These are phyloP conservation scores for Ptilonorhynchus violaceus DNA, from an alignment of 2,113 vertebrate genomes.

Conservation along the genomic window DNA sequence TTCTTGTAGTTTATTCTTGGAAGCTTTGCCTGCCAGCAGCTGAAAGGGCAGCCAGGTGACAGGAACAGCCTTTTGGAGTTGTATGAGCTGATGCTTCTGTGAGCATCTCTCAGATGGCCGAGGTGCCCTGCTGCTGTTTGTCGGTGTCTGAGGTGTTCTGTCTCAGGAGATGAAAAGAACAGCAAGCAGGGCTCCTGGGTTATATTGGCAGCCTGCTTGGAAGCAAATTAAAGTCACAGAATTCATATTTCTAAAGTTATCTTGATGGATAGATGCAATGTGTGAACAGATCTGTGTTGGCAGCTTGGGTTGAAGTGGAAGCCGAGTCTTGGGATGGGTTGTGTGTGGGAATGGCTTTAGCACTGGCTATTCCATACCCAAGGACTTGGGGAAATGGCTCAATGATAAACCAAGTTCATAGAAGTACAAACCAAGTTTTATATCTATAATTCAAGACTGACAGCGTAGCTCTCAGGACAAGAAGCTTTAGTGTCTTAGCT, in stretches of 20 bases:
- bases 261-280: background rate
- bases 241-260: background rate
- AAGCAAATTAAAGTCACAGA: background rate
- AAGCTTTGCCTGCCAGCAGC: background rate
- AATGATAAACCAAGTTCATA: background rate
- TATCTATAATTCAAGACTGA: background rate
- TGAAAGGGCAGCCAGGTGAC: background rate
- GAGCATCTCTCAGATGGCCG: fast-evolving
- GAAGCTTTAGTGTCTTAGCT: background rate
- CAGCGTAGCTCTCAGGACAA: background rate
- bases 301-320: background rate
- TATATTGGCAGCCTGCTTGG: background rate
- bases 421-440: background rate
- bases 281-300: background rate
- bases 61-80: background rate
- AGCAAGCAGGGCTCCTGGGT: background rate
- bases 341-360: background rate
- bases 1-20: background rate
- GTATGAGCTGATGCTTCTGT: background rate
- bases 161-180: background rate
- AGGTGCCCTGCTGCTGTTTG: background rate
- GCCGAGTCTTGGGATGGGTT: background rate
- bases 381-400: background rate
- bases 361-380: background rate
- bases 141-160: background rate